Base-by-base conservation (phyloP, 2,113 vertebrate species). In the Leptodactylus fuscus region DNA sequence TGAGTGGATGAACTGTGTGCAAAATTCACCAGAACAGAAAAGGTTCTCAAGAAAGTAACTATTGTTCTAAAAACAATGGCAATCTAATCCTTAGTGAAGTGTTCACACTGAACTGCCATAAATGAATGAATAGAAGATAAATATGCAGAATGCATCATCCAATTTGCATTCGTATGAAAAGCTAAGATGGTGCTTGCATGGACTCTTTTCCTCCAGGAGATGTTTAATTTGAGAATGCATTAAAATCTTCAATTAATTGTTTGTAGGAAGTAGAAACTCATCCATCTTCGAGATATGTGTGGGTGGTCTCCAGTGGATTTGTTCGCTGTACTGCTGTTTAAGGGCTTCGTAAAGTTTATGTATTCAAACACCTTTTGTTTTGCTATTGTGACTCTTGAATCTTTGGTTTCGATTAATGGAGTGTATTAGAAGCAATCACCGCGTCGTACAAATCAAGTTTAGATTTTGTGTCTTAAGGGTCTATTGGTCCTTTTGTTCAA, bases 181-280 rank as follows among this genome's bases (percentile, higher is more conserved):
- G 77, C 84, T 80, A 60, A 86, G 84, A 81, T 73, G 84, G 38
- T 58, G 29, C 48, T 53, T 55, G 18, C 70, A 44, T 58, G 76
- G 49, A 36, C 55, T 86, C 32, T 71, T 81, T 60, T n/a, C 77
- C 77, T 81, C 67, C 34, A 60, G 84, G 62, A 73, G 65, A 81
- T 71, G 83, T 86, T 86, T 81, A 73, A 86, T 86, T 86, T 81
- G 51, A 73, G 84, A 86, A 86, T 86, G 71, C 51, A 81, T 81
- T 86, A 86, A 73, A 86, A 73, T 86, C 76, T 60, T 86, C 76
- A 86, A 86, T 86, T 86, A 86, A 78, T 86, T 86, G 65, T 86
- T 78, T 86, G 84, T 55, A 81, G 36, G 49, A 81, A 81, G 84
- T 34, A 60, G 65, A 81, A 80, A 71, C 65, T 81, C 76, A 86